These are phyloP conservation scores for Caenorhabditis briggsae DNA, from an alignment of 1,140 invertebrate genomes.

Conservation along the genomic window DNA sequence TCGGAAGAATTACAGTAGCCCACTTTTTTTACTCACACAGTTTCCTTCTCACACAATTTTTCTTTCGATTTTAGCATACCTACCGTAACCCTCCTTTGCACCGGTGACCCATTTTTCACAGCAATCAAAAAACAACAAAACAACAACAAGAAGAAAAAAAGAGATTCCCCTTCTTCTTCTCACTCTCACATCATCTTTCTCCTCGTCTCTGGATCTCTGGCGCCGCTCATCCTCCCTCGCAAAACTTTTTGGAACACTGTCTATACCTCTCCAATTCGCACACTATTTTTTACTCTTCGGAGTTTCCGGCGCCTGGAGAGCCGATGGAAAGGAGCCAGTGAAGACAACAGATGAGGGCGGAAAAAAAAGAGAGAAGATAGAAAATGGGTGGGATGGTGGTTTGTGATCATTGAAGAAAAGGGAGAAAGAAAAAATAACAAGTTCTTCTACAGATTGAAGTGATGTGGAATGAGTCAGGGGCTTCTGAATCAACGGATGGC, in stretches of 20 bases:
- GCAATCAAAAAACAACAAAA: neutral
- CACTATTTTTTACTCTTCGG: neutral
- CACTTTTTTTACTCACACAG: too few relatives aligned
- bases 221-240: slow-evolving; percentile 45
- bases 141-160: slow-evolving; percentile 4
- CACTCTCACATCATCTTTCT: neutral
- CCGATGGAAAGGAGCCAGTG: neutral
- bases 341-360: slow-evolving; percentile 48
- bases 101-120: neutral
- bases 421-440: neutral
- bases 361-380: neutral
- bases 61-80: too few relatives aligned
- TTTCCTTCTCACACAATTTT: too few relatives aligned
- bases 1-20: too few relatives aligned
- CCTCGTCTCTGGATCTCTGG: neutral
- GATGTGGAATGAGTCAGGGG: too few relatives aligned
- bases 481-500: too few relatives aligned
- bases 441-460: too few relatives aligned
- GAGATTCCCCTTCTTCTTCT: neutral
- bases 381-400: neutral
- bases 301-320: slow-evolving; percentile 24
- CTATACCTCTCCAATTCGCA: neutral
- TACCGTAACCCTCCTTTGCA: neutral
- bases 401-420: slow-evolving; percentile 16
- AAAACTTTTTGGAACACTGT: slow-evolving; percentile 31